phyloP scores from a whole-genome alignment of 2,113 vertebrate genomes.

The Spea bombifrons region DNA sequence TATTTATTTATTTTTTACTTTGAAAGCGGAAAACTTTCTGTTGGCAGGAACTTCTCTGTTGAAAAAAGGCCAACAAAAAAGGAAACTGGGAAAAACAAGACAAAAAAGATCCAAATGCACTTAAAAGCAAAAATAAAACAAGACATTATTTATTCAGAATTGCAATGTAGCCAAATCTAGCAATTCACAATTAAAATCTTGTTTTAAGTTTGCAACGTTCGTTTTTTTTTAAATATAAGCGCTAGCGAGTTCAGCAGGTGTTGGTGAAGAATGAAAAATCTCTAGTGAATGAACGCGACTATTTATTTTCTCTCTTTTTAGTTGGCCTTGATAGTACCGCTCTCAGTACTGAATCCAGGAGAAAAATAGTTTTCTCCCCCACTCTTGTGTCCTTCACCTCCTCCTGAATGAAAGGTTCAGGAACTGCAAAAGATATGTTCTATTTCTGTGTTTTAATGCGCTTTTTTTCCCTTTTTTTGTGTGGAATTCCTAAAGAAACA shows the following conservation, averaged over 20 bases:
- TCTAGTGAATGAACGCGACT: constrained; percentile 12
- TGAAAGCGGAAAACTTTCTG: neutral
- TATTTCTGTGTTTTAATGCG: too few species aligned
- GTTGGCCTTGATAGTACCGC: constrained; percentile 55
- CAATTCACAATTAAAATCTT: constrained; percentile 23
- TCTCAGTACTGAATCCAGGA: constrained; percentile 51
- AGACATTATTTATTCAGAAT: neutral
- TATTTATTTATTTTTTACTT: too few species aligned
- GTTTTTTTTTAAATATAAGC: constrained; percentile 45
- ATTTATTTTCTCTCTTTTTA: constrained; percentile 49
- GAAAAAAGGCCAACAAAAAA: neutral
- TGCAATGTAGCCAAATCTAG: neutral
- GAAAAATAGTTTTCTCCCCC: constrained; percentile 53
- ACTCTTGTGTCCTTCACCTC: constrained; percentile 49
- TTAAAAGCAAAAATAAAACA: neutral
- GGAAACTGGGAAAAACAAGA: neutral
- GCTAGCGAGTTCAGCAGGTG: constrained; percentile 48
- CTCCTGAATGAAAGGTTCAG: constrained; percentile 40
- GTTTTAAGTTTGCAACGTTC: constrained; percentile 50
- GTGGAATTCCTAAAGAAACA: too few species aligned
- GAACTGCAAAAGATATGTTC: neutral
- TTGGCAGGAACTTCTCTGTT: neutral
- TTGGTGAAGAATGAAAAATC: constrained; percentile 34
- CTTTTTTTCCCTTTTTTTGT: too few species aligned
- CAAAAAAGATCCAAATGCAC: neutral